Evolutionary conservation across 2,113 vertebrate species (phyloP).

Genomic region (Saccopteryx leptura): DNA sequence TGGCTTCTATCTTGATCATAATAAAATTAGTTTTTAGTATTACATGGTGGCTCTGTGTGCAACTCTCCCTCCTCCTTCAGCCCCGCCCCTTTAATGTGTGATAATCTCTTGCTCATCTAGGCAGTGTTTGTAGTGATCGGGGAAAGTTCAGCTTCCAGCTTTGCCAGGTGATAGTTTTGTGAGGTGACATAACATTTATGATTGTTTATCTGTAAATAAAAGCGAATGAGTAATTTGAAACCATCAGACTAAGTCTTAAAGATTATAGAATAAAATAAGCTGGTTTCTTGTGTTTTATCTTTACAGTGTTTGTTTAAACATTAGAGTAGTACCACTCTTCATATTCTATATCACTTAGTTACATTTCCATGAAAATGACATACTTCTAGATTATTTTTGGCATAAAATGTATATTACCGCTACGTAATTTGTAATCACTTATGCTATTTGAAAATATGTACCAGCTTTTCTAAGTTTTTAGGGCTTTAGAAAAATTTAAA

Average conservation of each 20-base stretch:
- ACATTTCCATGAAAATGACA: neutral
- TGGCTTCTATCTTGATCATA: neutral
- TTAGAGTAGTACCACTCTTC: neutral
- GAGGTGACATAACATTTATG: neutral
- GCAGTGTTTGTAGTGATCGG: neutral
- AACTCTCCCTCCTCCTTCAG: neutral
- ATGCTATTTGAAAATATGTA: slow-evolving; percentile 9
- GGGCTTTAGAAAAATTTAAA: neutral
- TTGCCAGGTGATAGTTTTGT: neutral
- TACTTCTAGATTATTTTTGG: neutral
- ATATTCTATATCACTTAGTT: neutral
- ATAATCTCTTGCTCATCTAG: neutral
- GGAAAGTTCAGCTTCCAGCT: neutral
- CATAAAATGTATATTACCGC: slow-evolving; percentile 16
- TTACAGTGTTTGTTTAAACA: neutral
- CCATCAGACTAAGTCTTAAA: neutral
- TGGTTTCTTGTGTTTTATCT: slow-evolving; percentile 3
- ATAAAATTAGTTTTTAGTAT: neutral
- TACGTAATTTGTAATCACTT: slow-evolving; percentile 24
- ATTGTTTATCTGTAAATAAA: slow-evolving; percentile 7
- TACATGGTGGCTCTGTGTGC: neutral
- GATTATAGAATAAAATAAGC: neutral
- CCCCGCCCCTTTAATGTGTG: neutral
- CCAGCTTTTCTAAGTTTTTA: neutral
- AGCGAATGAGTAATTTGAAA: neutral